Evolutionary conservation across 2,113 vertebrate genomes (phyloP).

Genomic region (Rutilus rutilus): DNA sequence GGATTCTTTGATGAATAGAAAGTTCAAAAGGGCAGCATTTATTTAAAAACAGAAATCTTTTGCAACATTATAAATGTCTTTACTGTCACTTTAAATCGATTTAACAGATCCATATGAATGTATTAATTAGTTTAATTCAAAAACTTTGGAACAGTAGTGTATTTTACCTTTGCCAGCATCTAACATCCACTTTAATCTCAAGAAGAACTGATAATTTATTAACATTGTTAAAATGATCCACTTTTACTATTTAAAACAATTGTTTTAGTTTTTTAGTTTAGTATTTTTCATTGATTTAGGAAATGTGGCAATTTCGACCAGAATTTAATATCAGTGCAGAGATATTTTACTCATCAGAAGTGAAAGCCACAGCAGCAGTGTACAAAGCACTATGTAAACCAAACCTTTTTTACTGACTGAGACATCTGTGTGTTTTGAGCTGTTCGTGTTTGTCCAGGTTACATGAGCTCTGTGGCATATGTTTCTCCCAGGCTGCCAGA

Average conservation of each 20-base stretch:
- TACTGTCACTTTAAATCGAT: no score
- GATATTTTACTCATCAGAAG: constrained; percentile 15
- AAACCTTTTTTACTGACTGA: constrained; percentile 13
- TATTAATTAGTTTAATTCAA: no score
- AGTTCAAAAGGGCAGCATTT: no score
- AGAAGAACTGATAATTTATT: not conserved
- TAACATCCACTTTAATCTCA: not conserved
- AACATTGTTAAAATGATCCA: not conserved
- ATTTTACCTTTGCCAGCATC: not conserved
- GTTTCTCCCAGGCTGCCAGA: constrained; percentile 10
- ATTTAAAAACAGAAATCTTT: no score
- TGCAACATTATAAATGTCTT: no score
- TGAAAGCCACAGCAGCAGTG: not conserved
- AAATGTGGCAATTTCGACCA: no score
- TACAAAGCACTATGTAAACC: constrained; percentile 1
- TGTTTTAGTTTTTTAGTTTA: no score
- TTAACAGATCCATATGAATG: no score
- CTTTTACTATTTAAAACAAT: no score
- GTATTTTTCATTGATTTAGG: no score
- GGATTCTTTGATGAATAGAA: no score
- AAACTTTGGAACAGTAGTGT: not conserved
- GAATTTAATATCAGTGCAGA: not conserved
- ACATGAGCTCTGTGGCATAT: constrained; percentile 35
- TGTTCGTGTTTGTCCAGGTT: constrained; percentile 24
- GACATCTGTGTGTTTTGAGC: constrained; percentile 17